phyloP scores from a whole-genome alignment of 2,888 invertebrate genomes.

The Caradrina clavipalpis region DNA sequence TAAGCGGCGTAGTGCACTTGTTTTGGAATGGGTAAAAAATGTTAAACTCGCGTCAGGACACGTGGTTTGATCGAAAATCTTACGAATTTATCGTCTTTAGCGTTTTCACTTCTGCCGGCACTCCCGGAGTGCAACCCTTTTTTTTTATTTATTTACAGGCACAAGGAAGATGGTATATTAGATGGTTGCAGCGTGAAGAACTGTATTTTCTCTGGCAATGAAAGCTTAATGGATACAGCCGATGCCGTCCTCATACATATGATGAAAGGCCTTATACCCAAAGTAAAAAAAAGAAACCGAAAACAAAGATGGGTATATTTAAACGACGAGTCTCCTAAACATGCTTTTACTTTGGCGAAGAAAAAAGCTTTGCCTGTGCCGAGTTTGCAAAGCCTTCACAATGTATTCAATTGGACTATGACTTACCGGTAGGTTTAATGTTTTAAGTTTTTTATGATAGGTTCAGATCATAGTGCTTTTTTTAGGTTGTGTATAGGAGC shows the following conservation, averaged over 20 bases:
- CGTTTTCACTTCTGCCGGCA: too few species aligned
- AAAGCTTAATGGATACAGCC: slow-evolving; percentile 84
- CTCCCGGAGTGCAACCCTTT: too few species aligned
- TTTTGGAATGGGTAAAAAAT: too few species aligned
- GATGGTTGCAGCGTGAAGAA: slow-evolving; percentile 91
- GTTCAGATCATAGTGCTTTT: neutral
- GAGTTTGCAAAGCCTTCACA: slow-evolving; percentile 84
- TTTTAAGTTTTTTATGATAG: neutral
- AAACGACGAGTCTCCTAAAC: slow-evolving; percentile 92
- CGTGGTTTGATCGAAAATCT: too few species aligned
- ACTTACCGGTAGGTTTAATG: slow-evolving; percentile 89
- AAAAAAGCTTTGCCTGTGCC: too few species aligned
- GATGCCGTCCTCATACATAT: slow-evolving; percentile 92
- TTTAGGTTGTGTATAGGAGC: too few species aligned
- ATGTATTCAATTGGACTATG: slow-evolving; percentile 94
- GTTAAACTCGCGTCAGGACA: too few species aligned
- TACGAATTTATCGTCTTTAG: too few species aligned
- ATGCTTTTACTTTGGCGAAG: slow-evolving; percentile 88
- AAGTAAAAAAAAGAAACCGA: slow-evolving; percentile 69
- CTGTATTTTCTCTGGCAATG: slow-evolving; percentile 91
- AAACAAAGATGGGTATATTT: slow-evolving; percentile 93
- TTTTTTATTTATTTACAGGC: slow-evolving; percentile 71
- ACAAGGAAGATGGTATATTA: slow-evolving; percentile 84
- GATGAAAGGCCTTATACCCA: slow-evolving; percentile 81
- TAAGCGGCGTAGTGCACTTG: too few species aligned